Percentiles rank a stretch among this genome's conserved stretches.
Conservation (phyloP, 1,140 invertebrate genomes). For the Sitophilus oryzae region DNA sequence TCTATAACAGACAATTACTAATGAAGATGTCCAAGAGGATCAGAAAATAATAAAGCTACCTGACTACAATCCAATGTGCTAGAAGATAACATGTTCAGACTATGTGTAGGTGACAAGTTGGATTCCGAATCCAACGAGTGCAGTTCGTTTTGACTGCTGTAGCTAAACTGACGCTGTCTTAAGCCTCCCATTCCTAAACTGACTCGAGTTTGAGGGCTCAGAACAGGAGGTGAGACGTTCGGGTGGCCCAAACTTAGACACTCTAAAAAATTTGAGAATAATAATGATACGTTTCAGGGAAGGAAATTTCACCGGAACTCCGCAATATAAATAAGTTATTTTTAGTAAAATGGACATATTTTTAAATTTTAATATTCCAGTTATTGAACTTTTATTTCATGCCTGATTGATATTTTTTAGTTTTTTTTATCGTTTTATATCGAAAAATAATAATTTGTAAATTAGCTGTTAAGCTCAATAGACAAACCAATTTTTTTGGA, state of each 20-base stretch:
- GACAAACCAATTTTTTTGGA: no score
- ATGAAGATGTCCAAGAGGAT: neutral
- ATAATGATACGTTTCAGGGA: no score
- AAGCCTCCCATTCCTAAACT: conserved; percentile 54
- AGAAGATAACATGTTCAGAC: conserved; percentile 46
- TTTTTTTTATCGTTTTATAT: no score
- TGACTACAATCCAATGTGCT: conserved; percentile 51
- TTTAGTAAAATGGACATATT: no score
- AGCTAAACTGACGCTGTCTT: conserved; percentile 55
- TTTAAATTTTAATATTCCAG: no score
- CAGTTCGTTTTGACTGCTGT: conserved; percentile 65
- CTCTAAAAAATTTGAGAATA: conserved; percentile 9
- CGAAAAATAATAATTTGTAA: no score
- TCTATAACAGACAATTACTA: conserved; percentile 25
- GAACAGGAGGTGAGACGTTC: conserved; percentile 45
- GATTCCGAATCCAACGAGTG: conserved; percentile 54
- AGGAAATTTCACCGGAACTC: no score
- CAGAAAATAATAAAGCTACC: conserved; percentile 7
- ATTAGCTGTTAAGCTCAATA: no score
- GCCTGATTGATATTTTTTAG: no score
- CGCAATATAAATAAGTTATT: no score
- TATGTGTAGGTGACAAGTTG: conserved; percentile 49
- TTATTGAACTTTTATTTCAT: no score
- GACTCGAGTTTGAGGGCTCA: conserved; percentile 57
- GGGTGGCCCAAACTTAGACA: conserved; percentile 56